phyloP scores from a whole-genome alignment of 2,113 vertebrate species.

The Irena cyanogastra region DNA sequence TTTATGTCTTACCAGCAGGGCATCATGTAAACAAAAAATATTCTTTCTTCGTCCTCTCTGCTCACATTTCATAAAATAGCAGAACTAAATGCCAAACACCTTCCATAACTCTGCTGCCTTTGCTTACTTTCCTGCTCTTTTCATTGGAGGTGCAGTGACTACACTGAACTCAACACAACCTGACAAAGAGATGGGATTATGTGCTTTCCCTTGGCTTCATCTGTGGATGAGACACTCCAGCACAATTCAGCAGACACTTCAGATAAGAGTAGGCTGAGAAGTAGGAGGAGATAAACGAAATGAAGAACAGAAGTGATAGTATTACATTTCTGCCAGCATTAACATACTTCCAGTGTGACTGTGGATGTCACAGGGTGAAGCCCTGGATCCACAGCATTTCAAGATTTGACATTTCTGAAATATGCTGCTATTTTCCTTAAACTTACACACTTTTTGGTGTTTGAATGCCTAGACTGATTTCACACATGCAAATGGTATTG shows the following conservation, averaged over 20 bases:
- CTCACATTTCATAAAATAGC: neutral
- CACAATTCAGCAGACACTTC: neutral
- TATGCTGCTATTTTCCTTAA: neutral
- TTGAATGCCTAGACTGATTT: neutral
- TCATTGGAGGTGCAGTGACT: neutral
- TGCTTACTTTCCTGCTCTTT: neutral
- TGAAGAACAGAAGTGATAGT: neutral
- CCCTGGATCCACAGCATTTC: neutral
- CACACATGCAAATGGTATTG: neutral
- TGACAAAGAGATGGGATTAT: neutral
- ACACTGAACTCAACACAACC: neutral
- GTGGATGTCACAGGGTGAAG: neutral
- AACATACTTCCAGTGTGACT: neutral
- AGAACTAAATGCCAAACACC: neutral
- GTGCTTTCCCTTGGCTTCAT: neutral
- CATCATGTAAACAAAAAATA: neutral
- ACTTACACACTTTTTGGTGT: neutral
- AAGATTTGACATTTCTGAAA: neutral
- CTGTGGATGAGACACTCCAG: neutral
- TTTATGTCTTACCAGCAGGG: neutral
- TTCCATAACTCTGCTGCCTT: neutral
- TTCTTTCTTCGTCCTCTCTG: neutral
- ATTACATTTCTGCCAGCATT: neutral
- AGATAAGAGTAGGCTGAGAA: neutral
- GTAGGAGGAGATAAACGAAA: neutral